Evolutionary conservation across 2,797 vertebrate genomes (phyloP), one percentile per base, ranked within the genome.

Genomic region (Fistularia commersonii): DNA sequence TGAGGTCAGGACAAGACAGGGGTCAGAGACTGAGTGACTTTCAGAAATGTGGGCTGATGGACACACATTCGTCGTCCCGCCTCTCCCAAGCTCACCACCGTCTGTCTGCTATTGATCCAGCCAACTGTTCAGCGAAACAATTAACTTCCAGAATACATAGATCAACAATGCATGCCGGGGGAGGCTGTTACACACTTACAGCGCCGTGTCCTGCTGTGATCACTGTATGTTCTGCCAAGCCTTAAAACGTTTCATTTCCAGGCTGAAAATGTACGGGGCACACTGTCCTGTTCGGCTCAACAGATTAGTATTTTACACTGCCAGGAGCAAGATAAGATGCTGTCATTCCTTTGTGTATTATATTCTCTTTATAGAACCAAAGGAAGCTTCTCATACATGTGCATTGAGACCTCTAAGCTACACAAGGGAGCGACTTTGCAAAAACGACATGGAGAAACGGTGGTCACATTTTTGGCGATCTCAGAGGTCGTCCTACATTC

Each of bases 71-170:
- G 38, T 9, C 45, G 13, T 8, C n/a, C 41, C 41, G n/a, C 7
- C 32, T 3, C 8, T 54, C 52, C 33, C 8, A 8, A 4, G 15
- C 51, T 53, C 49, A 47, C 58, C 54, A 34, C 69, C 50, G 66
- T 67, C 66, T 68, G 66, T 70, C 66, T 72, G 8, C 61, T 79
- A 86, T 83, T 69, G 84, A 89, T 87, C 82, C 62, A 61, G 32
- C 47, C 34, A 23, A 47, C 60, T 57, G 41, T 48, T 58, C 63
- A 51, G 42, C 57, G 53, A 64, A 72, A 61, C 60, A 70, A 66
- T 81, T 79, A 75, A 62, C 64, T 60, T 50, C 66, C 57, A 53
- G 62, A 69, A 68, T 47, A 53, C 58, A 62, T 62, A 42, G 45
- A 59, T 77, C 69, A 69, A 62, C 64, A 64, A 48, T 48, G 41